A percentile compares a stretch with the other conserved stretches of the same genome.
phyloP scores from a whole-genome alignment of 2,888 invertebrate genomes.

The Enchytraeus crypticus region DNA sequence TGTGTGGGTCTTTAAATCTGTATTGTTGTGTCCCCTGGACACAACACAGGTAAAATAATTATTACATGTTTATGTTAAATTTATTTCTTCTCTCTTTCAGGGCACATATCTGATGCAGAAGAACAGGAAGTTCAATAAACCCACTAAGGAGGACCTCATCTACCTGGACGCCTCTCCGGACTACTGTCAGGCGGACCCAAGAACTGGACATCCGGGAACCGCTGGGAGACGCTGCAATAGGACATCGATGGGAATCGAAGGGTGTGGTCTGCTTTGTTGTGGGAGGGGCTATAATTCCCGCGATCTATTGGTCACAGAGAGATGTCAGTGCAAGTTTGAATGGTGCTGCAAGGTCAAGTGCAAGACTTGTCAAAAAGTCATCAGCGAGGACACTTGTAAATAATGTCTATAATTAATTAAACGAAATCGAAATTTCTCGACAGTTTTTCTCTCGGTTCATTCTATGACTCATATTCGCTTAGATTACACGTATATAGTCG shows the following conservation, averaged over 20 bases:
- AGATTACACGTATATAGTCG: slow-evolving; percentile 6
- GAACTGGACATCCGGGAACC: slow-evolving; percentile 62
- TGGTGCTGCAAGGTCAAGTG: slow-evolving; percentile 94
- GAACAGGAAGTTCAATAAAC: slow-evolving; percentile 59
- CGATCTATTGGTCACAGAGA: slow-evolving; percentile 62
- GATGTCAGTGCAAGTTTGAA: slow-evolving; percentile 87
- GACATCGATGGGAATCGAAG: slow-evolving; percentile 58
- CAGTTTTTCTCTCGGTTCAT: background rate
- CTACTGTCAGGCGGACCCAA: slow-evolving; percentile 62
- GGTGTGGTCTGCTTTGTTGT: slow-evolving; percentile 80
- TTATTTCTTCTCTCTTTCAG: too few species aligned
- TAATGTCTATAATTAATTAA: too few species aligned
- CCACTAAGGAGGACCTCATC: slow-evolving; percentile 83
- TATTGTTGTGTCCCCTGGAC: too few species aligned
- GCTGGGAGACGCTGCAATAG: slow-evolving; percentile 46
- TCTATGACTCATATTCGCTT: background rate
- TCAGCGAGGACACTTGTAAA: slow-evolving; percentile 79
- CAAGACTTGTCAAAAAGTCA: slow-evolving; percentile 68
- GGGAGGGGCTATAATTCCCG: slow-evolving; percentile 84
- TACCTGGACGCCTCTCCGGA: slow-evolving; percentile 89
- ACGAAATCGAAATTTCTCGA: too few species aligned
- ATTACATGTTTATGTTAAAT: too few species aligned
- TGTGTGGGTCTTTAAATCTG: too few species aligned
- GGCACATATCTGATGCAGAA: slow-evolving; percentile 53
- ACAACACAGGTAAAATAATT: too few species aligned